Conservation (phyloP, 2,113 vertebrate genomes). For the Prietella phreatophila region DNA sequence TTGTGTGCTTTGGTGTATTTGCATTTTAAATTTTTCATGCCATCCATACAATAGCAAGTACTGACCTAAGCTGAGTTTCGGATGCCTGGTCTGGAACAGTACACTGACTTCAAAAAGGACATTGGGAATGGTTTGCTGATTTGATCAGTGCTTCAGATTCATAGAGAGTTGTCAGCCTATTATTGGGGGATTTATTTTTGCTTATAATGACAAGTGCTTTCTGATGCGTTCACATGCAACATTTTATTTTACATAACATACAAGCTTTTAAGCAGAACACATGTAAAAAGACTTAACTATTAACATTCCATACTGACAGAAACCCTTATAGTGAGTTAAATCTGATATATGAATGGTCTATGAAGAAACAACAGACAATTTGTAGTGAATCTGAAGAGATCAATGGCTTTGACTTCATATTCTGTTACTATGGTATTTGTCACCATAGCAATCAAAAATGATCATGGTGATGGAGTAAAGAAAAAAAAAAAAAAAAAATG, state of each 20-base stretch:
- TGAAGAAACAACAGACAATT: slow-evolving; percentile 33
- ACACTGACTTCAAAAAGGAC: slow-evolving; percentile 21
- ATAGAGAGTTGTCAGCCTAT: slow-evolving; percentile 17
- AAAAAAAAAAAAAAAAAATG: neutral
- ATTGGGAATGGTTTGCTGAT: slow-evolving; percentile 27
- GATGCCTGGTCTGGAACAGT: slow-evolving; percentile 23
- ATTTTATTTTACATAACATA: neutral
- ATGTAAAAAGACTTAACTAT: neutral
- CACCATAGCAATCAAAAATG: slow-evolving; percentile 46
- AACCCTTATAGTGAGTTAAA: neutral
- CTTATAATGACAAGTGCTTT: neutral
- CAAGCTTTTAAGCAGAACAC: neutral
- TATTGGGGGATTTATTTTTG: neutral
- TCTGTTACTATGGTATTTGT: slow-evolving; percentile 51
- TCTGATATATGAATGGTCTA: slow-evolving; percentile 19
- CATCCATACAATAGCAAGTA: slow-evolving; percentile 48
- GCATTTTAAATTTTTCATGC: slow-evolving; percentile 60
- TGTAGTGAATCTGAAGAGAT: slow-evolving; percentile 40
- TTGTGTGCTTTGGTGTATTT: slow-evolving; percentile 55
- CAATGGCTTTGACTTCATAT: slow-evolving; percentile 46
- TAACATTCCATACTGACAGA: neutral
- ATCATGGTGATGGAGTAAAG: neutral
- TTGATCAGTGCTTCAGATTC: slow-evolving; percentile 5
- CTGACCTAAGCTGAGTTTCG: slow-evolving; percentile 5
- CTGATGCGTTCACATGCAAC: neutral